Conservation (phyloP, 2,113 vertebrate genomes). For the Lophura nycthemera region DNA sequence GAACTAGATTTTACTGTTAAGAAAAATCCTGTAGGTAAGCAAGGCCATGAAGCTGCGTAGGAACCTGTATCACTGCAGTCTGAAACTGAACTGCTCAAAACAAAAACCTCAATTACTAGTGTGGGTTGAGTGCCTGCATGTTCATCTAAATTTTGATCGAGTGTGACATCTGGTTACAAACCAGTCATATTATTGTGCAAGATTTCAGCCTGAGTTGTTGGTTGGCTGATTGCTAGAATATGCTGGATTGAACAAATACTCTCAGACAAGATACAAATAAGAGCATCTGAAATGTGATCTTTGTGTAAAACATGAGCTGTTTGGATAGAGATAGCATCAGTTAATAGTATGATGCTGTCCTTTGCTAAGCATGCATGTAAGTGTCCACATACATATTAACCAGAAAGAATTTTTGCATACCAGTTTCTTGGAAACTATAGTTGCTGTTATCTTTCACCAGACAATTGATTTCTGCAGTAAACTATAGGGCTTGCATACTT, state of each 20-base stretch:
- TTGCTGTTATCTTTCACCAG: neutral
- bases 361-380: accelerated
- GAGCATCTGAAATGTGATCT: neutral
- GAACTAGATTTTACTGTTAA: neutral
- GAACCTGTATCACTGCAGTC: neutral
- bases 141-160: neutral
- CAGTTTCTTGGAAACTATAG: neutral
- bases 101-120: neutral
- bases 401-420: neutral
- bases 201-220: neutral
- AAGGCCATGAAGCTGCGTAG: neutral
- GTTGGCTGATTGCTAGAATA: neutral
- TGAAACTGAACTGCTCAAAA: neutral
- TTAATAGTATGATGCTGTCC: neutral
- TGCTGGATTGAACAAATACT: neutral
- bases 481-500: neutral
- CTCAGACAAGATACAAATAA: neutral
- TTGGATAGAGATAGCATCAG: neutral
- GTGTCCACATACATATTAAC: neutral
- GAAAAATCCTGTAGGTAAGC: neutral
- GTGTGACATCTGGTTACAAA: neutral
- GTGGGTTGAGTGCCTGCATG: neutral
- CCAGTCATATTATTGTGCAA: neutral
- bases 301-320: neutral
- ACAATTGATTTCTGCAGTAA: neutral